Conservation (phyloP, 2,888 invertebrate species). For the Tachina fera region DNA sequence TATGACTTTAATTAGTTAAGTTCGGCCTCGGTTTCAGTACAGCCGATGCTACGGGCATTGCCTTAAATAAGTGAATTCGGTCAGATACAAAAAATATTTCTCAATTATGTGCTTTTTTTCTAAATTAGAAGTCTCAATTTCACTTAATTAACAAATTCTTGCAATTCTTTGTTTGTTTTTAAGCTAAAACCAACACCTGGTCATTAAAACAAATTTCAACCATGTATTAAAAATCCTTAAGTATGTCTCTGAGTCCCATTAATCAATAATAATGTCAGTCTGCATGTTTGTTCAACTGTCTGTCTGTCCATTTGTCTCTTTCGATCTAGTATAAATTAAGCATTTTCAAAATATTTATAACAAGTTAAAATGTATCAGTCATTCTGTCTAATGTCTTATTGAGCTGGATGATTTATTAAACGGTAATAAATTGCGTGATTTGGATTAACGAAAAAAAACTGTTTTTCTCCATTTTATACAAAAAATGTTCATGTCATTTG, state of each 20-base stretch:
- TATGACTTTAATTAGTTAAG: too few relatives aligned
- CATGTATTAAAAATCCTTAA: constrained; percentile 20
- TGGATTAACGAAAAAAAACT: constrained; percentile 35
- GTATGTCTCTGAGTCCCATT: constrained; percentile 34
- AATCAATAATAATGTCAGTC: constrained; percentile 50
- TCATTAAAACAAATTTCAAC: constrained; percentile 17
- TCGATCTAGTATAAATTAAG: constrained; percentile 30
- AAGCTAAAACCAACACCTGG: constrained; percentile 45
- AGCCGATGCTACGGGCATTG: too few relatives aligned
- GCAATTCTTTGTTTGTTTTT: neutral
- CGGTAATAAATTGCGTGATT: constrained; percentile 70
- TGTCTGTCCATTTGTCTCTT: constrained; percentile 2
- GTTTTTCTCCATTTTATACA: constrained; percentile 13
- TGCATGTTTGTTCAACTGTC: neutral
- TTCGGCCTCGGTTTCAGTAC: too few relatives aligned
- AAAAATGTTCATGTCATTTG: constrained; percentile 55
- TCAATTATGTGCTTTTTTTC: neutral
- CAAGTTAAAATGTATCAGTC: constrained; percentile 56
- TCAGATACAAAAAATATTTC: too few relatives aligned
- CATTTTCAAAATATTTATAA: constrained; percentile 62
- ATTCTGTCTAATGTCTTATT: constrained; percentile 56
- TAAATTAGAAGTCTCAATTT: neutral
- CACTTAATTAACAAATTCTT: neutral
- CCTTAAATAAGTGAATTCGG: too few relatives aligned
- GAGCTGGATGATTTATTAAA: constrained; percentile 67